Evolutionary conservation across 2,888 invertebrate genomes (phyloP), one percentile per base, ranked within the genome.

Genomic region (Ornithoptera alexandrae): DNA sequence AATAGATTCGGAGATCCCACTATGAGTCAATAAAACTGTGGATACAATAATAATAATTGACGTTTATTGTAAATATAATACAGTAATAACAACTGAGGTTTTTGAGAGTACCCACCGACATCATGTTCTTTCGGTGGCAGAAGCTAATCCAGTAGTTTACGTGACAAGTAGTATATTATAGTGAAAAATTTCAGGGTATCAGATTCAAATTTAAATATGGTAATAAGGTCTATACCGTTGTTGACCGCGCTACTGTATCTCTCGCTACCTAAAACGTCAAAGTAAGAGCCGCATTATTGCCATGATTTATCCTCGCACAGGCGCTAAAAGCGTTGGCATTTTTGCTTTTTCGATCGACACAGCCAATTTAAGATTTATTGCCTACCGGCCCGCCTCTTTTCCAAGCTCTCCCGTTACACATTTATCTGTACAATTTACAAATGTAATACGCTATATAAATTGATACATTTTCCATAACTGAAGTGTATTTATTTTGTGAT

Each of bases 281-380:
- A 67, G 62, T 62, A 30, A 59, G 63, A 59, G 63, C 58, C 50
- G 30, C 50, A 53, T 68, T 63, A 67, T 67, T 63, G n/a, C 59
- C 61, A 72, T 71, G 71, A 72, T 73, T 71, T 73, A 72, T 71
- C 62, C 65, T 60, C 59, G 59, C 59, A 42, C 22, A 57, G 24
- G 20, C 62, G 58, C 60, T 72, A 69, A 73, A 73, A 73, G 58
- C 65, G 58, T 50, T 69, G 68, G 65, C 70, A 71, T 72, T 72
- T 72, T 73, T 63, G 62, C 46, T 46, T 58, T 68, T 62, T 63
- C 42, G 70, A 64, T 69, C 71, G 62, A 68, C 61, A 66, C 62
- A 62, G 70, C 70, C 68, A 74, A 71, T 71, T 71, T 70, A 60
- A 74, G 74, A 75, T 73, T 75, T 74, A 74, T 73, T 65, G 70